These are phyloP conservation scores for Leucophora obtusa DNA, from an alignment of 2,888 invertebrate genomes.

Conservation along the genomic window DNA sequence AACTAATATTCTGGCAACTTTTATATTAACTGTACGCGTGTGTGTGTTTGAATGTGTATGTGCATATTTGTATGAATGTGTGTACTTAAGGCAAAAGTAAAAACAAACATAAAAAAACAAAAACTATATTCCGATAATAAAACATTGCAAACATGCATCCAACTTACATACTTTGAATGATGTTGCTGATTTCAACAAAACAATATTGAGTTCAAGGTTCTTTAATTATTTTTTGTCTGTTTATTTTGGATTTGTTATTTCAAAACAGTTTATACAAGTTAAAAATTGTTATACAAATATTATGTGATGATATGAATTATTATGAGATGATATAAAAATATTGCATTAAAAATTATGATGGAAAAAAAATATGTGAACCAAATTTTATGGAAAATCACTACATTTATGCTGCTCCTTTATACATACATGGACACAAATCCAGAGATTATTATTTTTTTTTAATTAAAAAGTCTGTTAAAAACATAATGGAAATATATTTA, in stretches of 20 bases:
- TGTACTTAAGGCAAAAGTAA: slow-evolving; percentile 10
- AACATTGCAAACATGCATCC: slow-evolving; percentile 20
- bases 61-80: neutral
- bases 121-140: slow-evolving; percentile 31
- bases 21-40: neutral
- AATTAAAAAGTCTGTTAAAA: slow-evolving; percentile 50
- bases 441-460: slow-evolving; percentile 9
- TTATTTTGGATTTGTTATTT: neutral
- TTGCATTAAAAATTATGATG: slow-evolving; percentile 1
- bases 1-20: neutral
- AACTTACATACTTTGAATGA: neutral
- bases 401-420: neutral
- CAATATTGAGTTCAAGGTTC: slow-evolving; percentile 49
- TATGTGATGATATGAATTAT: neutral
- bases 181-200: slow-evolving; percentile 47
- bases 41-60: neutral
- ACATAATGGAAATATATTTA: slow-evolving; percentile 39
- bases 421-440: neutral
- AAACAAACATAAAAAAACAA: slow-evolving; percentile 21
- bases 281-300: neutral
- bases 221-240: neutral
- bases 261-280: neutral
- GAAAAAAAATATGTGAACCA: neutral
- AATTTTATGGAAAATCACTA: neutral
- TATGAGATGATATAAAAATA: neutral